Evolutionary conservation across 2,797 vertebrate genomes (phyloP).

Genomic region (Rallus crepitans): DNA sequence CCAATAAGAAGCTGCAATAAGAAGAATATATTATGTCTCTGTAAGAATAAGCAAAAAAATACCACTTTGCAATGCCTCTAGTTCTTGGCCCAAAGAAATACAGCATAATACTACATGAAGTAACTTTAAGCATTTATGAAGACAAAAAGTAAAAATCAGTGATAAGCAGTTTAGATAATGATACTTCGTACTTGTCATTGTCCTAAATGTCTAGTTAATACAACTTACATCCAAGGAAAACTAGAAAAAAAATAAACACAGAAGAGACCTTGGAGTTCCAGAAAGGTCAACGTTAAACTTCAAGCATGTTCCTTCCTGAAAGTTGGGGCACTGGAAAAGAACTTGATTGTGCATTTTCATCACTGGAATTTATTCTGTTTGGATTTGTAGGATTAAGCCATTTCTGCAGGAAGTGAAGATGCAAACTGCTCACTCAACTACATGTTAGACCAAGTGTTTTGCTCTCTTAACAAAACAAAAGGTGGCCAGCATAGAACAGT

Average conservation of each 20-base stretch:
- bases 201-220: not conserved
- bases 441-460: not conserved
- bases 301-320: not conserved
- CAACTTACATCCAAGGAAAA: not conserved
- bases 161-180: not conserved
- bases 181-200: not conserved
- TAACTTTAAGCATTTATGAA: not conserved
- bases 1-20: conserved; percentile 95
- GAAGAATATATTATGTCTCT: conserved; percentile 12
- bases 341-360: not conserved
- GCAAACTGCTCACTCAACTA: not conserved
- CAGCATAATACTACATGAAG: not conserved
- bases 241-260: not conserved
- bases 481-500: not conserved
- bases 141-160: not conserved
- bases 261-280: not conserved
- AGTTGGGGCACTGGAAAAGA: rapidly evolving
- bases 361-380: not conserved
- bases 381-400: not conserved
- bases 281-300: not conserved
- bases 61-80: not conserved
- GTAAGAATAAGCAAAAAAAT: not conserved
- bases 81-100: not conserved
- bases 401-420: not conserved
- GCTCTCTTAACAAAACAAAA: not conserved